Evolutionary conservation across 2,888 invertebrate species (phyloP).

Genomic region (Cryptophagus acutangulus): DNA sequence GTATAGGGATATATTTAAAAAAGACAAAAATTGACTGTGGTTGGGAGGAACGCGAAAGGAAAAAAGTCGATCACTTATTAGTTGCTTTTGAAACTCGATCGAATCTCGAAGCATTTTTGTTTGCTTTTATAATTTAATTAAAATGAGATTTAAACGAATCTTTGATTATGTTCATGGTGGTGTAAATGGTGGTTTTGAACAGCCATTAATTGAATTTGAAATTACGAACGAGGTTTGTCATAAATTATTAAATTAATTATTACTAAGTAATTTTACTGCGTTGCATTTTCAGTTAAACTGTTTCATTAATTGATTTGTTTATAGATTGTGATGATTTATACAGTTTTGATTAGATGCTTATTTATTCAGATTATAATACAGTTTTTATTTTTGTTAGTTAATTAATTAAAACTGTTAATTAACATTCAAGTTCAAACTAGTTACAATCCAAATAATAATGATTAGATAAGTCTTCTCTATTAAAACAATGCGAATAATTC

Average conservation of each 20-base stretch:
- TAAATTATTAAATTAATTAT: constrained; percentile 23
- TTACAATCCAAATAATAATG: too few relatives aligned
- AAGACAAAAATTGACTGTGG: too few relatives aligned
- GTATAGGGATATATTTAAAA: neutral
- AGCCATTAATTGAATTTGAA: constrained; percentile 22
- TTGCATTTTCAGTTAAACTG: constrained; percentile 4
- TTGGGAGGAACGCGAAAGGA: too few relatives aligned
- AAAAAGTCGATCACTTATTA: neutral
- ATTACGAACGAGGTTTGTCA: constrained; percentile 30
- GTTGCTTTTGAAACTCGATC: neutral
- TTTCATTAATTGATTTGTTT: too few relatives aligned
- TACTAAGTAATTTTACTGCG: constrained; percentile 28
- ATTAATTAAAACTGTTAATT: neutral
- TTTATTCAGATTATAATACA: too few relatives aligned
- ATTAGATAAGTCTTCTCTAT: too few relatives aligned
- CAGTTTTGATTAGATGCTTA: too few relatives aligned
- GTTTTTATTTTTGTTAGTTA: too few relatives aligned
- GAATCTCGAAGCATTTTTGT: neutral
- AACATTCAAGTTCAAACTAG: too few relatives aligned
- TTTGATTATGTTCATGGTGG: constrained; percentile 30
- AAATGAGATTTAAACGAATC: constrained; percentile 32
- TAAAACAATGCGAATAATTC: too few relatives aligned
- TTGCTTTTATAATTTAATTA: neutral
- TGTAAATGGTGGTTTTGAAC: constrained; percentile 31
- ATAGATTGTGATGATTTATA: too few relatives aligned